Evolutionary conservation across 2,797 vertebrate species (phyloP).

Genomic region (Tragopan temminckii): DNA sequence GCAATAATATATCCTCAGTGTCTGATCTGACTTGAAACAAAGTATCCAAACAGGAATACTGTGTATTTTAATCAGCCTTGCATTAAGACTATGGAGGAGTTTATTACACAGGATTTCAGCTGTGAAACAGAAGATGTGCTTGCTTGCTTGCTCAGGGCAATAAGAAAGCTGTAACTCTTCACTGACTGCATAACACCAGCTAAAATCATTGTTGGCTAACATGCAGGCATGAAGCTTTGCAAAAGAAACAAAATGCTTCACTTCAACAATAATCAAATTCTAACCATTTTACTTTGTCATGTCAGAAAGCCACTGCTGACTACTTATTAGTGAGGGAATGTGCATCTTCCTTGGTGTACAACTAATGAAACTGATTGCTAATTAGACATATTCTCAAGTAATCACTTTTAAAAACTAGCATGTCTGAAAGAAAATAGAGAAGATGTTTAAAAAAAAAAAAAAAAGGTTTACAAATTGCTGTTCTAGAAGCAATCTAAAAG

Average conservation of each 20-base stretch:
- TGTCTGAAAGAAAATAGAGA: conserved; percentile 24
- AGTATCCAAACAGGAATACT: not conserved
- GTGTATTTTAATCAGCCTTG: not conserved
- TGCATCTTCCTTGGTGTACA: not conserved
- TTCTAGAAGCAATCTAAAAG: not conserved
- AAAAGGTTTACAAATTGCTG: not conserved
- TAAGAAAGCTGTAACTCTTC: not conserved
- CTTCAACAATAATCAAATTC: not conserved
- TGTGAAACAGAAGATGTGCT: not conserved
- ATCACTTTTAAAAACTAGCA: not conserved
- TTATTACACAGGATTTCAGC: not conserved
- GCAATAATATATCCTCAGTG: not conserved
- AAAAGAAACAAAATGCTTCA: not conserved
- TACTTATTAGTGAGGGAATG: not conserved
- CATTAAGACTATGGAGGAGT: not conserved
- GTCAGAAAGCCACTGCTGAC: conserved; percentile 16
- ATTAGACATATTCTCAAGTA: not conserved
- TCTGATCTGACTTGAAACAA: not conserved
- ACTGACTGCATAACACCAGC: not conserved
- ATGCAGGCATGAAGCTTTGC: not conserved
- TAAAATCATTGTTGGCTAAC: not conserved
- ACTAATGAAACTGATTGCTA: not conserved
- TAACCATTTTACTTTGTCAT: conserved; percentile 9
- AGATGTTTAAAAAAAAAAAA: not conserved
- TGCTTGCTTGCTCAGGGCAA: not conserved